Percentiles rank a stretch among this genome's conserved stretches.
Conservation (phyloP, 1,140 invertebrate genomes). For the Drosophila equinoxialis region DNA sequence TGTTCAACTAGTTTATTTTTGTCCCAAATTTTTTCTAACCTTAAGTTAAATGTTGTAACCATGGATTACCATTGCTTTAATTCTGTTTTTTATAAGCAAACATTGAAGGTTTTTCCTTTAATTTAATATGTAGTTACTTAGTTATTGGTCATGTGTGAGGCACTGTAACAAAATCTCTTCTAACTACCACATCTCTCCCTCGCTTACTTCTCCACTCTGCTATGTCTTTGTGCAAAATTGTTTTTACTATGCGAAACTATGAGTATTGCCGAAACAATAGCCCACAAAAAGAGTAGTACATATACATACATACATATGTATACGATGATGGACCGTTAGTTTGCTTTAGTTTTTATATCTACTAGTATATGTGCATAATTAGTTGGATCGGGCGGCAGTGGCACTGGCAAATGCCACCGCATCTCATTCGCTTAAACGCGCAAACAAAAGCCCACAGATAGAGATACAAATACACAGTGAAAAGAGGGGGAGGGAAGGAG, state of each 20-base stretch:
- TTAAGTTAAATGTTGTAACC: too few species aligned
- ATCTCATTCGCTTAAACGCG: conserved; percentile 27
- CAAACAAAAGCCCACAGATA: conserved; percentile 29
- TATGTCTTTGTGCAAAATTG: conserved; percentile 2
- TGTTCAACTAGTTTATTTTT: too few species aligned
- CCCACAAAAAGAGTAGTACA: conserved; percentile 24
- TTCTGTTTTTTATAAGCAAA: too few species aligned
- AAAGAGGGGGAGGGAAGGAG: conserved; percentile 38
- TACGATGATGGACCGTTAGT: conserved; percentile 24
- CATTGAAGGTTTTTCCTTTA: not conserved
- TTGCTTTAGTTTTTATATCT: conserved; percentile 32
- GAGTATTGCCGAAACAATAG: conserved; percentile 44
- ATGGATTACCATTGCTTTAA: too few species aligned
- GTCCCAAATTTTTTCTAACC: too few species aligned
- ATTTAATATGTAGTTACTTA: not conserved
- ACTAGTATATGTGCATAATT: conserved; percentile 62
- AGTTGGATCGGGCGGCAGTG: conserved; percentile 36
- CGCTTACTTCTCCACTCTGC: not conserved
- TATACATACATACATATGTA: not conserved
- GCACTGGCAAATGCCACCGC: conserved; percentile 21
- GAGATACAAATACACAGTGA: conserved; percentile 37
- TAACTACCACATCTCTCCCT: not conserved
- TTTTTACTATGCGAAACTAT: conserved; percentile 16
- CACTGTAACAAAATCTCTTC: not conserved
- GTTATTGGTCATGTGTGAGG: not conserved